These are phyloP conservation scores for Apamea monoglypha DNA, from an alignment of 2,888 invertebrate species.

Conservation along the genomic window DNA sequence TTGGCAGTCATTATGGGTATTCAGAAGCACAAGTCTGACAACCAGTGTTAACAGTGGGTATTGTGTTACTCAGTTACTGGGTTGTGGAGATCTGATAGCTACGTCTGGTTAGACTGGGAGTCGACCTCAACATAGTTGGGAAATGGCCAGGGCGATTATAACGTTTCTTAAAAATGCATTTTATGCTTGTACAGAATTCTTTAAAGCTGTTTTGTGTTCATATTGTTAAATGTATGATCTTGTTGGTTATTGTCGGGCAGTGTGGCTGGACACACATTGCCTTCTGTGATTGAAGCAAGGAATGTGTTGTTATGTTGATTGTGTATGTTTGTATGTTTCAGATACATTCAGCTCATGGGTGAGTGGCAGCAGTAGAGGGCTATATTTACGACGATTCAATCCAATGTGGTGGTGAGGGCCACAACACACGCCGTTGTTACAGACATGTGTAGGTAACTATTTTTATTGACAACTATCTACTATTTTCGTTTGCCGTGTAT, in stretches of 20 bases:
- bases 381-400: neutral
- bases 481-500: neutral
- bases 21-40: neutral
- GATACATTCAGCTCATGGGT: constrained; percentile 35
- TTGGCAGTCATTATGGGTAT: neutral
- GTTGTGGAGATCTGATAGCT: neutral
- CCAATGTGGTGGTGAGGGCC: neutral
- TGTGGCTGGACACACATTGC: neutral
- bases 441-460: neutral
- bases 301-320: neutral
- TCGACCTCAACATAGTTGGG: neutral
- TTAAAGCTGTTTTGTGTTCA: neutral
- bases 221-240: neutral
- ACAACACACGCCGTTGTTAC: neutral
- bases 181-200: neutral
- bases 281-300: neutral
- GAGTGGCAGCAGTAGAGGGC: constrained; percentile 1
- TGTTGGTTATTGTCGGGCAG: neutral
- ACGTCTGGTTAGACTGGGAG: neutral
- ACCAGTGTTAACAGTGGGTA: neutral
- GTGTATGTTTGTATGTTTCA: constrained; percentile 30
- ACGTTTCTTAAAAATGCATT: neutral
- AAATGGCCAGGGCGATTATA: neutral
- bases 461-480: neutral
- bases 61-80: neutral